Evolutionary conservation across 1,140 invertebrate genomes (phyloP).

Genomic region (Hypsibius dujardini): DNA sequence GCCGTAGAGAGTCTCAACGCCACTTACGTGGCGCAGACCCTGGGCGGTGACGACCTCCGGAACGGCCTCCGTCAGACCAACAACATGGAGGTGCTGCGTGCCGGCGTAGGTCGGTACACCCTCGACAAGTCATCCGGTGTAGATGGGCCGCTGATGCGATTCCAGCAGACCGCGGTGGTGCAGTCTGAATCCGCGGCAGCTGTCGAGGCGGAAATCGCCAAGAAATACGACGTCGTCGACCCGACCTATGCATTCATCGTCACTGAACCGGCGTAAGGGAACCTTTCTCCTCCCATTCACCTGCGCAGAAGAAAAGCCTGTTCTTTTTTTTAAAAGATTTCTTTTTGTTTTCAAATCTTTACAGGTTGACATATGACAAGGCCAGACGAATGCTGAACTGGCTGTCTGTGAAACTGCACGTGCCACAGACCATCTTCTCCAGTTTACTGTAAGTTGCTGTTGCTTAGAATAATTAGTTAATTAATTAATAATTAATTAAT

Average conservation of each 20-base stretch:
- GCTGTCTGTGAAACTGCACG: slow-evolving; percentile 42
- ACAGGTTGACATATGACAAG: slow-evolving; percentile 39
- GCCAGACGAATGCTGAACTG: slow-evolving; percentile 40
- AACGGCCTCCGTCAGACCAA: neutral
- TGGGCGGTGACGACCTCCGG: slow-evolving; percentile 1
- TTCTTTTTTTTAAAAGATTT: slow-evolving; percentile 1
- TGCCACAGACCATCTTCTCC: slow-evolving; percentile 39
- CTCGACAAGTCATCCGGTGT: slow-evolving; percentile 3
- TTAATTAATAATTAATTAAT: slow-evolving; percentile 22
- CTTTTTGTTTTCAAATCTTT: slow-evolving; percentile 20
- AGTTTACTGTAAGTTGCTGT: slow-evolving; percentile 34
- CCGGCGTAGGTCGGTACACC: slow-evolving; percentile 6
- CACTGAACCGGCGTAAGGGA: slow-evolving; percentile 43
- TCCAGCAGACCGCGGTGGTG: slow-evolving; percentile 17
- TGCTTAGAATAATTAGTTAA: slow-evolving; percentile 16
- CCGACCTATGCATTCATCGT: slow-evolving; percentile 48
- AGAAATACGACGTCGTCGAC: slow-evolving; percentile 42
- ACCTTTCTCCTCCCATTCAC: slow-evolving; percentile 17
- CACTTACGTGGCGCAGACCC: slow-evolving; percentile 7
- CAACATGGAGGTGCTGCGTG: neutral
- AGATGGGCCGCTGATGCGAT: slow-evolving; percentile 2
- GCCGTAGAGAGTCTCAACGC: slow-evolving; percentile 12
- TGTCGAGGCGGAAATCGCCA: slow-evolving; percentile 9
- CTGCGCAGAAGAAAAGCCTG: slow-evolving; percentile 16
- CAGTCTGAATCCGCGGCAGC: slow-evolving; percentile 5